These are phyloP conservation scores for Rallus crepitans DNA, from an alignment of 2,797 vertebrate species.

Conservation along the genomic window DNA sequence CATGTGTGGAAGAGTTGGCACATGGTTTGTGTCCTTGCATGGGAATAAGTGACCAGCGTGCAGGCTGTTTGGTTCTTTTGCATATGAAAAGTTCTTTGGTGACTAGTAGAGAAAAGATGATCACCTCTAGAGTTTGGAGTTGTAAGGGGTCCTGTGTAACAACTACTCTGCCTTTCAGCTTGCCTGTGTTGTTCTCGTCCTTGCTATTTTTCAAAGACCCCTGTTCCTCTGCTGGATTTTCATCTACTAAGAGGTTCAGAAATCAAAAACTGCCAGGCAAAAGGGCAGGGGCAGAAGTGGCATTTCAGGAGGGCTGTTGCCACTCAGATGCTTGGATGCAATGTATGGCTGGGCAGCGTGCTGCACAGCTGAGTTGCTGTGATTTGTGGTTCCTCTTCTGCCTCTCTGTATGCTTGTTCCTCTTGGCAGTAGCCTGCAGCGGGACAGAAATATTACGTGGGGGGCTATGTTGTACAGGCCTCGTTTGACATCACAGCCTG, in stretches of 20 bases:
- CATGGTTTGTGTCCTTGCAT: background rate
- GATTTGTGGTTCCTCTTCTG: background rate
- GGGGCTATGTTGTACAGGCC: background rate
- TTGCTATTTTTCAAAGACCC: background rate
- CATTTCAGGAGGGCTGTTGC: background rate
- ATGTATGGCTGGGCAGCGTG: background rate
- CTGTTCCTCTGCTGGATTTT: background rate
- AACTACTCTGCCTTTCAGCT: background rate
- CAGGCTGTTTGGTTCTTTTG: background rate
- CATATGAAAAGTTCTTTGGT: background rate
- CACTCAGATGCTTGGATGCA: rapidly evolving
- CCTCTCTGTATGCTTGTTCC: background rate
- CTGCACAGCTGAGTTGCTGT: background rate
- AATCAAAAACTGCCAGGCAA: background rate
- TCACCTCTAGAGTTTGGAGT: background rate
- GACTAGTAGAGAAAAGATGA: background rate
- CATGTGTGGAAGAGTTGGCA: background rate
- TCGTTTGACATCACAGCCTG: background rate
- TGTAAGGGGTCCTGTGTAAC: background rate
- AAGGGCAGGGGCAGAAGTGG: background rate
- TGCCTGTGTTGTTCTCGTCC: rapidly evolving
- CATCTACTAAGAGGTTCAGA: background rate
- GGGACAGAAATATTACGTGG: background rate
- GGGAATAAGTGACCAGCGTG: background rate
- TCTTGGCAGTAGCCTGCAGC: background rate